Percentiles rank a stretch among this genome's conserved stretches.
Evolutionary conservation across 2,113 vertebrate species (phyloP).

Genomic region (Etia nguti): DNA sequence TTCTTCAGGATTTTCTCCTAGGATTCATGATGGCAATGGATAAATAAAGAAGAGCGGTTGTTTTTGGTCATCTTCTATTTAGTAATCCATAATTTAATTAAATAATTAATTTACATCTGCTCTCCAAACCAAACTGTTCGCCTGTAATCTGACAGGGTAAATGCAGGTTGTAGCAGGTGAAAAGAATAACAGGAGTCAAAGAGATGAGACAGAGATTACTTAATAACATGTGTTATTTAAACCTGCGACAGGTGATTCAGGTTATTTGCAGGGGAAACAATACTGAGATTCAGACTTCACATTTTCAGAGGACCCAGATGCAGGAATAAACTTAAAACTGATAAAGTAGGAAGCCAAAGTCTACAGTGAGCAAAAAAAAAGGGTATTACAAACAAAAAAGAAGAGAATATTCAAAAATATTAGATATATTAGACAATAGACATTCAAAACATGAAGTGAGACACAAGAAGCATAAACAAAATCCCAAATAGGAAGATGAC

Average conservation of each 20-base stretch:
- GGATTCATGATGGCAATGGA: accelerated
- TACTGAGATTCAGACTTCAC: no score
- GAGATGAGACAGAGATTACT: not conserved
- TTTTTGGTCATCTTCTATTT: not conserved
- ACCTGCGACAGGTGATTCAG: not conserved
- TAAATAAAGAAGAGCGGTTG: not conserved
- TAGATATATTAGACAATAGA: not conserved
- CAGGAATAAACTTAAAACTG: not conserved
- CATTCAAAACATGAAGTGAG: not conserved
- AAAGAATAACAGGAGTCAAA: not conserved
- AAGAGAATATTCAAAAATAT: not conserved
- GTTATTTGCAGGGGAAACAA: not conserved
- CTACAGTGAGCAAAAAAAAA: not conserved
- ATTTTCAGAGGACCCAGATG: not conserved
- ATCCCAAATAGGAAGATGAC: not conserved
- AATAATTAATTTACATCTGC: not conserved
- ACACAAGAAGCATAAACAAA: not conserved
- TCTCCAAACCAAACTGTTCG: not conserved
- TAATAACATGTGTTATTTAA: not conserved
- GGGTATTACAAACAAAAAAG: not conserved
- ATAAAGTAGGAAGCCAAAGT: not conserved
- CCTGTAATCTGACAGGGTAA: not conserved
- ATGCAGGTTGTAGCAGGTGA: not conserved
- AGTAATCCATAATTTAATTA: not conserved
- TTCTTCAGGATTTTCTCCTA: not conserved